Base-by-base conservation (phyloP, 2,888 invertebrate genomes). In the Microchrysa polita region DNA sequence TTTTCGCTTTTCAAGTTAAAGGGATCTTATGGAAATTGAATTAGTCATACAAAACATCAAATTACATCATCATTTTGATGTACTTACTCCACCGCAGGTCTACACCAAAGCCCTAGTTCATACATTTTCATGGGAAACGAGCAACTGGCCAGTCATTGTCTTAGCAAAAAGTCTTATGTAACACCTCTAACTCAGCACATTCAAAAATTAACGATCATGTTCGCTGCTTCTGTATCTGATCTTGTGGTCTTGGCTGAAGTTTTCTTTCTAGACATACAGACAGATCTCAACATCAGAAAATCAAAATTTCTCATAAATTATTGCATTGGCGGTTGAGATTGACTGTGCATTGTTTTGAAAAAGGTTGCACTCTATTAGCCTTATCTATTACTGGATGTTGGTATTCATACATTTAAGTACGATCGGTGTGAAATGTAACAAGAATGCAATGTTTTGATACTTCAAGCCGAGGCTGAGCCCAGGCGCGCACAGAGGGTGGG, bases 291-390 rank as follows among this genome's bases (percentile, higher is more conserved):
- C 27, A 2, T n/a, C 2, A 48, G 48, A n/a, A 48, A 48, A 48
- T 48, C 48, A 48, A 48, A 48, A n/a, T 48, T 48, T 48, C 48
- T 48, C 48, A 48, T 48, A n/a, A 48, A 48, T 48, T 48, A n/a
- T 48, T 48, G 48, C 48, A n/a, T 48, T 48, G 48, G 48, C 16
- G 48, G 48, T 48, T 34, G 27, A 7, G 48, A 12, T 48, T 34
- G 27, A 7, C 27, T 48, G 12, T n/a, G 12, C 48, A 48, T 48
- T 48, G 48, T 48, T n/a, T 48, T 34, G 27, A 34, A 34, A n/a
- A 34, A 48, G 48, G 5, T 48, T 48, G 48, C 48, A 48, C 48
- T 48, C 48, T 48, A n/a, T 48, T 48, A 48, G 14, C 14, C 48
- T 48, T 48, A 34, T 34, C 27, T 34, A 34, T 7, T 7, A 34